Evolutionary conservation across 2,888 invertebrate species (phyloP), one percentile per base, ranked within the genome.

Genomic region (Cerceris ruficornis): DNA sequence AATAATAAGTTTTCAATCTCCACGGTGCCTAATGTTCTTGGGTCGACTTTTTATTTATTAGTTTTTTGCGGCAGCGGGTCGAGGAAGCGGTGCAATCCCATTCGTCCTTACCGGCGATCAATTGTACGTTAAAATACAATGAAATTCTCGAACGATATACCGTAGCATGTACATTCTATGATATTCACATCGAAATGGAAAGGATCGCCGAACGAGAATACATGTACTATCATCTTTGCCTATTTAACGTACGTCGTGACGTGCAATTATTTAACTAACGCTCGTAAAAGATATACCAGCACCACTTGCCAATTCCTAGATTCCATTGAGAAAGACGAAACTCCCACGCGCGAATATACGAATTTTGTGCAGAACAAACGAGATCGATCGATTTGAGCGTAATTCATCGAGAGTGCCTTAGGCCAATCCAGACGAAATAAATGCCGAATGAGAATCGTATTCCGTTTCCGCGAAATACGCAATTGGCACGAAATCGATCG

Each of bases 101-200:
- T 62, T 72, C 59, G 15, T 7, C 41, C 41, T 14, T 15, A 15
- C 15, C 11, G 15, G 6, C 11, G 50, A 50, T 50, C 50, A 6
- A 9, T 50, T 13, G 7, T n/a, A 50, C 50, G 50, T 9, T 9
- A 50, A 6, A 13, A 50, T 9, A 6, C n/a, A n/a, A 6, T 17
- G 28, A 8, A 17, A 17, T 55, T 17, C 7, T 17, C 7, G 7
- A 7, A 6, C 17, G 55, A 55, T 28, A 66, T 58, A 88, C 85
- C 77, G 80, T 85, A 82, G 81, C 84, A 87, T 87, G 87, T 86
- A 88, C 86, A 87, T 86, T 64, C 73, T 82, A 61, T 62, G 9
- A 50, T 58, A 43, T 73, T 68, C 76, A 83, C 67, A 73, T 76
- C 57, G 55, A 43, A 42, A 59, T 46, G 43, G 39, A 55, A 65